These are phyloP conservation scores for Catotricha subobsoleta DNA, from an alignment of 2,888 invertebrate genomes.

Conservation along the genomic window DNA sequence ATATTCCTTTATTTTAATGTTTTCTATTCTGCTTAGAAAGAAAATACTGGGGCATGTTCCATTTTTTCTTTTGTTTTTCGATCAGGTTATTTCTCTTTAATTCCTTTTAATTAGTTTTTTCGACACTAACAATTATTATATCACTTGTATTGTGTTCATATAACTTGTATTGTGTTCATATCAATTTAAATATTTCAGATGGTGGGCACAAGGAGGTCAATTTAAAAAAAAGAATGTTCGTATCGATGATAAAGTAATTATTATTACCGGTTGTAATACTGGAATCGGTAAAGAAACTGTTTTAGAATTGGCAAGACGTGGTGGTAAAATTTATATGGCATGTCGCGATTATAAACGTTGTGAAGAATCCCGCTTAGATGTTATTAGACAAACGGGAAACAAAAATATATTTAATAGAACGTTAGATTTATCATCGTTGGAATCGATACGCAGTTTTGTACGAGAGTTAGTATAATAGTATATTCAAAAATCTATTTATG, in stretches of 20 bases:
- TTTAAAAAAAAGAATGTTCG: constrained; percentile 33
- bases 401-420: constrained; percentile 46
- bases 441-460: constrained; percentile 40
- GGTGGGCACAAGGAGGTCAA: constrained; percentile 34
- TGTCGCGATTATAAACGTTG: constrained; percentile 62
- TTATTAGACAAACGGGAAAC: constrained; percentile 54
- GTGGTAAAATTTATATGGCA: constrained; percentile 72
- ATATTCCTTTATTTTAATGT: too few relatives aligned
- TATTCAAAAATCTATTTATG: background rate
- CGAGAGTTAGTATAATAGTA: constrained; percentile 26
- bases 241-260: constrained; percentile 44
- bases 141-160: too few relatives aligned
- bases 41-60: too few relatives aligned
- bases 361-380: constrained; percentile 46
- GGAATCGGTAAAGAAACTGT: constrained; percentile 67
- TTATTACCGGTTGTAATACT: constrained; percentile 68
- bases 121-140: too few relatives aligned
- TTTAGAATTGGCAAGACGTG: constrained; percentile 48
- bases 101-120: too few relatives aligned
- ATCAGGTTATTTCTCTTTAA: too few relatives aligned
- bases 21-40: too few relatives aligned
- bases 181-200: too few relatives aligned
- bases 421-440: constrained; percentile 34
- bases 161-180: too few relatives aligned
- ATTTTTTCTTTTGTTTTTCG: too few relatives aligned